Conservation (phyloP, 2,113 vertebrate species). For the Barnardius zonarius region DNA sequence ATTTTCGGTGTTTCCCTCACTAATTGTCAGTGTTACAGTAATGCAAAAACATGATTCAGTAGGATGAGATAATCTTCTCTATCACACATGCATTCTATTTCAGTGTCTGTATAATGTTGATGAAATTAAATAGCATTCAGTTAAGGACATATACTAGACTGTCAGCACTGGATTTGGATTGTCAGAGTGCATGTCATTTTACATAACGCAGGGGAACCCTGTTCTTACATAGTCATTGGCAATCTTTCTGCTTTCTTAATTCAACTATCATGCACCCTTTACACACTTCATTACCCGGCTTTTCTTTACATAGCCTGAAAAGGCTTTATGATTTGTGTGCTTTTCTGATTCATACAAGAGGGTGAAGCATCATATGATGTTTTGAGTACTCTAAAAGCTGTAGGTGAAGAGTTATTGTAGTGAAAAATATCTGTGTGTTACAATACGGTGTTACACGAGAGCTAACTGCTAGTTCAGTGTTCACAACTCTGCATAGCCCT, state of each 20-base stretch:
- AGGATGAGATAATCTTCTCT: neutral
- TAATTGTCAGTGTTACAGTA: neutral
- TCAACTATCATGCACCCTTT: constrained; percentile 6
- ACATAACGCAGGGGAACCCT: neutral
- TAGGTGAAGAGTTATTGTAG: neutral
- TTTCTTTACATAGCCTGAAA: constrained; percentile 12
- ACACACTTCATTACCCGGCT: constrained; percentile 52
- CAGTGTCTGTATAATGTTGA: neutral
- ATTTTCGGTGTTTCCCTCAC: neutral
- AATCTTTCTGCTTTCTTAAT: constrained; percentile 27
- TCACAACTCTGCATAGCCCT: neutral
- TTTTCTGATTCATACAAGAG: neutral
- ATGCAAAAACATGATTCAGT: neutral
- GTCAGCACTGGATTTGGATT: neutral
- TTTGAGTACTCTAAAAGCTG: neutral
- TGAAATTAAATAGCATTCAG: neutral
- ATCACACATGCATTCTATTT: neutral
- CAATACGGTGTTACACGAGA: neutral
- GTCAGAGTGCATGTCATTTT: neutral
- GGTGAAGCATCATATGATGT: neutral
- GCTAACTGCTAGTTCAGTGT: neutral
- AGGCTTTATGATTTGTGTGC: neutral
- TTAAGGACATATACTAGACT: neutral
- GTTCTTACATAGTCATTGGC: neutral
- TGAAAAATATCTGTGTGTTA: neutral